Conservation (phyloP, 35 echinoderm and acorn worm genomes). For the Acanthaster planci region DNA sequence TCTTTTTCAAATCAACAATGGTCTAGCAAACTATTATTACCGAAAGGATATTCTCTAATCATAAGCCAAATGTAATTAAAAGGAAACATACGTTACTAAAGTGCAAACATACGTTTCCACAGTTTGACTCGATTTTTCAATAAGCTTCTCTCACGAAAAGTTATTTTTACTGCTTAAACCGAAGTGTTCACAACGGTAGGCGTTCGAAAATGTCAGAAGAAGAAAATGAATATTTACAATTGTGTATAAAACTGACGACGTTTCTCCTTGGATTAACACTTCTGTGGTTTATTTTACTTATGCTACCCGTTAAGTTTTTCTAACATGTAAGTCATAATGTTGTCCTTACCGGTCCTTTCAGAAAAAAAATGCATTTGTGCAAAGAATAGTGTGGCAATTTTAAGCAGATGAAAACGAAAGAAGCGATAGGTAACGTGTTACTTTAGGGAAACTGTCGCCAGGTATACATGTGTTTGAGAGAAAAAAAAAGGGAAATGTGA, state of each 20-base stretch:
- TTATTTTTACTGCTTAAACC: neutral
- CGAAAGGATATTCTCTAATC: neutral
- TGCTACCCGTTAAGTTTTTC: neutral
- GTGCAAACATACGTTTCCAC: neutral
- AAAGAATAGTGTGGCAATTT: neutral
- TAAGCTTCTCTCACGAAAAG: neutral
- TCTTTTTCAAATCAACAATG: too few relatives aligned
- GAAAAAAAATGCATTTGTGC: neutral
- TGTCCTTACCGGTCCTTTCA: neutral
- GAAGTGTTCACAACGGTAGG: neutral
- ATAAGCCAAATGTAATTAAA: neutral
- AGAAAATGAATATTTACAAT: neutral
- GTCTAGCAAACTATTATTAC: neutral
- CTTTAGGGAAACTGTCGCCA: neutral
- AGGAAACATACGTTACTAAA: conserved; percentile 18
- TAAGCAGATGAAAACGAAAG: neutral
- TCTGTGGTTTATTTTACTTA: neutral
- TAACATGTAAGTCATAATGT: neutral
- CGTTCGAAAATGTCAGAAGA: neutral
- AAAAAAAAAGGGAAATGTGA: neutral
- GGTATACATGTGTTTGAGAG: neutral
- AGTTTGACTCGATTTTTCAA: neutral
- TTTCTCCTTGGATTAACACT: neutral
- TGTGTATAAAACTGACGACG: neutral
- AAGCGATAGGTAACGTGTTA: neutral